These are phyloP conservation scores for Lepidostoma basale DNA, from an alignment of 1,140 invertebrate genomes.

Conservation along the genomic window DNA sequence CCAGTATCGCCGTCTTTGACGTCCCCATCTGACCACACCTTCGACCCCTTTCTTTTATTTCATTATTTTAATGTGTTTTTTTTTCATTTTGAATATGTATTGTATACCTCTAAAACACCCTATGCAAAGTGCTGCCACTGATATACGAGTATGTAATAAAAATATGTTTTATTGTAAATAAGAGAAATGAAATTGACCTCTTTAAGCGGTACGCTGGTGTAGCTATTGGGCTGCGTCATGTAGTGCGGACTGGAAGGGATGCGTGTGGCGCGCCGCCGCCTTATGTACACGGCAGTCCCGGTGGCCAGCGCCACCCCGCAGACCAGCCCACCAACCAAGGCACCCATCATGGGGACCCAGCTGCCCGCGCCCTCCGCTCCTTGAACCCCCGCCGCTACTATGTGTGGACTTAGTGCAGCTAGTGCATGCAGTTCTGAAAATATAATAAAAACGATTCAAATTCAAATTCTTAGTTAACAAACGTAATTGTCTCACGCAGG, in stretches of 20 bases:
- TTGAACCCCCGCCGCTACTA: background rate
- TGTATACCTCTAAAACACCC: too few species aligned
- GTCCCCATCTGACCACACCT: too few species aligned
- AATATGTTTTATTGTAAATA: background rate
- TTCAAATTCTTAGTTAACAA: constrained; percentile 29
- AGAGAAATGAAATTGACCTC: constrained; percentile 62
- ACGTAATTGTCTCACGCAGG: too few species aligned
- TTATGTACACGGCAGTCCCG: constrained; percentile 52
- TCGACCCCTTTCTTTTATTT: too few species aligned
- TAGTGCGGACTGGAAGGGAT: constrained; percentile 74
- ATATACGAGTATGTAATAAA: constrained; percentile 12
- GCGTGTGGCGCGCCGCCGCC: constrained; percentile 40
- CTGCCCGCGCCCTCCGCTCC: background rate
- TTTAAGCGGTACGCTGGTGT: constrained; percentile 79
- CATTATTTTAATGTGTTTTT: too few species aligned
- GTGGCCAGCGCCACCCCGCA: constrained; percentile 51
- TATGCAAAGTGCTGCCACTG: too few species aligned
- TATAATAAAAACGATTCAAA: too few species aligned
- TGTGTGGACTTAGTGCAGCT: constrained; percentile 49
- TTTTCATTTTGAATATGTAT: too few species aligned
- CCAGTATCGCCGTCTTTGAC: too few species aligned
- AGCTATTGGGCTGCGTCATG: constrained; percentile 81
- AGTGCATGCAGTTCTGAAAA: constrained; percentile 54
- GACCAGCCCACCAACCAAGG: background rate
- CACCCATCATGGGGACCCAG: background rate